A percentile compares a stretch with the other conserved stretches of the same genome.
These are phyloP conservation scores for Terrapene triunguis DNA, from an alignment of 2,113 vertebrate species.

Conservation along the genomic window DNA sequence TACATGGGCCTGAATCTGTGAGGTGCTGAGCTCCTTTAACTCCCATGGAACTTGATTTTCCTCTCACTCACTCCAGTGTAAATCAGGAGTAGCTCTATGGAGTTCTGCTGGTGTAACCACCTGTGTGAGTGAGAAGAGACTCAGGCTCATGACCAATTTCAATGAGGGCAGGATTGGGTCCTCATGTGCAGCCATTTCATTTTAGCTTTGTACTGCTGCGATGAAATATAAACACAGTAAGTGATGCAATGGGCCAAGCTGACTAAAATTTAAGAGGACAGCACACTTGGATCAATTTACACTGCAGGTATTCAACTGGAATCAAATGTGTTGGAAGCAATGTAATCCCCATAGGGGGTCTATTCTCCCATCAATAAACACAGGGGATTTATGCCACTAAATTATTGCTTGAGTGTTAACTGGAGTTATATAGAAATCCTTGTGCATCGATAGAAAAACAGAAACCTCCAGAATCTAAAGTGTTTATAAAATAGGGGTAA, in stretches of 20 bases:
- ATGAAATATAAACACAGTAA: constrained; percentile 2
- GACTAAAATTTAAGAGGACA: constrained; percentile 69
- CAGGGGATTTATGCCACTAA: constrained; percentile 48
- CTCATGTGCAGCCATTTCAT: constrained; percentile 30
- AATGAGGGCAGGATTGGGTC: constrained; percentile 25
- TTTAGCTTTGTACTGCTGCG: constrained; percentile 23
- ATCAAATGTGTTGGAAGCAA: constrained; percentile 68
- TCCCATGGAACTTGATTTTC: constrained; percentile 31
- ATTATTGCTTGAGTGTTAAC: constrained; percentile 67
- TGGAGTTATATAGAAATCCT: constrained; percentile 11
- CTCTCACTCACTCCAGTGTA: constrained; percentile 48
- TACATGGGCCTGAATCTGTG: constrained; percentile 10
- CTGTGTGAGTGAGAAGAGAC: not conserved
- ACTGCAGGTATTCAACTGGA: constrained; percentile 77
- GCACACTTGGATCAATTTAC: constrained; percentile 69
- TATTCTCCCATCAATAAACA: constrained; percentile 73
- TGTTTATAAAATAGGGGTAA: not conserved
- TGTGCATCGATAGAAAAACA: constrained; percentile 4
- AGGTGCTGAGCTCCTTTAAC: constrained; percentile 16
- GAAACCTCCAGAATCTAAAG: not conserved
- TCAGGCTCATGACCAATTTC: constrained; percentile 2
- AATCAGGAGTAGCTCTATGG: constrained; percentile 30
- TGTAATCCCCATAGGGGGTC: constrained; percentile 57
- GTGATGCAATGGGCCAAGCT: constrained; percentile 40
- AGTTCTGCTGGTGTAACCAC: constrained; percentile 46